Conservation (phyloP, 2,113 vertebrate species). For the Panthera leo region DNA sequence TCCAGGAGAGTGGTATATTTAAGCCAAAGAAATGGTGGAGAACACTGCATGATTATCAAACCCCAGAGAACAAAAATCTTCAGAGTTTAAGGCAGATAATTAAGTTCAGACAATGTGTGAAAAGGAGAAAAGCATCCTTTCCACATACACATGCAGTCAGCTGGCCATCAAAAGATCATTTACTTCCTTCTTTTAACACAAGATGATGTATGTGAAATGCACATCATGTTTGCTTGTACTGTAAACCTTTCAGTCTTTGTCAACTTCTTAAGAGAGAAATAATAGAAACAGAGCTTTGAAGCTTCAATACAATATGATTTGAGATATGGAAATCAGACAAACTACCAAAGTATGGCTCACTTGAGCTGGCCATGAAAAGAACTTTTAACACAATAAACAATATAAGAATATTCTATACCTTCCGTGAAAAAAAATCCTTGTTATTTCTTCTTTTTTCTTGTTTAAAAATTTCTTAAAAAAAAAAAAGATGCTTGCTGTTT, state of each 20-base stretch:
- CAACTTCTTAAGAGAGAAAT: conserved; percentile 47
- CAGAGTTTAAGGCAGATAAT: not conserved
- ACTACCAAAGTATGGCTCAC: not conserved
- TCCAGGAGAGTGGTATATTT: not conserved
- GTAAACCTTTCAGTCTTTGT: not conserved
- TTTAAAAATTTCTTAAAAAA: not conserved
- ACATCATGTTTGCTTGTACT: not conserved
- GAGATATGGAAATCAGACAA: not conserved
- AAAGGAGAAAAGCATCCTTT: not conserved
- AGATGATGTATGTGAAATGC: not conserved
- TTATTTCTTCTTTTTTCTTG: not conserved
- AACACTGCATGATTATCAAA: not conserved
- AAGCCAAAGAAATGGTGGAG: not conserved
- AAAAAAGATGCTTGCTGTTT: not conserved
- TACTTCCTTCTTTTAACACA: not conserved
- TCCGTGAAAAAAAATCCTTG: not conserved
- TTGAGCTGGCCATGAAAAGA: conserved; percentile 4
- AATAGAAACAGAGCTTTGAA: not conserved
- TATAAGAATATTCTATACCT: not conserved
- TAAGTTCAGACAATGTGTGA: not conserved
- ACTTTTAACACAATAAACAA: not conserved
- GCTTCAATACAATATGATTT: not conserved
- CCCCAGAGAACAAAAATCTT: not conserved
- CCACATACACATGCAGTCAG: no score
- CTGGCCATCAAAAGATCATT: not conserved